Evolutionary conservation across 2,113 vertebrate genomes (phyloP).

Genomic region (Poecile atricapillus): DNA sequence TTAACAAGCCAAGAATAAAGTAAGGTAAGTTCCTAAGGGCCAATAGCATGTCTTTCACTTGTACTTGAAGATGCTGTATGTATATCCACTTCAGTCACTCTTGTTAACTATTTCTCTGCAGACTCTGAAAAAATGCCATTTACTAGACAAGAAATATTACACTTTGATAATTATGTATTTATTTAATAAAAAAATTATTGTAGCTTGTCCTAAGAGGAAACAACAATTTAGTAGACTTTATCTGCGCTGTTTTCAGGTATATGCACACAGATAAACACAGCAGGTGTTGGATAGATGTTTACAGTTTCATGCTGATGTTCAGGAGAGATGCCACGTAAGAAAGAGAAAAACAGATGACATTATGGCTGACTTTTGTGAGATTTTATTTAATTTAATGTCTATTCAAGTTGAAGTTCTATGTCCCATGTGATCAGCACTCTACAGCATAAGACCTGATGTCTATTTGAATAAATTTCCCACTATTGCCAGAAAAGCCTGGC

Average conservation of each 20-base stretch:
- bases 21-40: not conserved
- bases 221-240: not conserved
- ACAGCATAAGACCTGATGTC: not conserved
- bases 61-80: not conserved
- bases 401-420: not conserved
- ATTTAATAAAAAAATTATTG: too few species aligned
- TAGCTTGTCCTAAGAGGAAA: not conserved
- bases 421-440: not conserved
- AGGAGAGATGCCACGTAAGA: not conserved
- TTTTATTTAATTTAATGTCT: not conserved
- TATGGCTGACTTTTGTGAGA: not conserved
- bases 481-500: not conserved
- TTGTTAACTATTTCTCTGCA: not conserved
- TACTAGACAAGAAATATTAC: not conserved
- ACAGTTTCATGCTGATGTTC: not conserved
- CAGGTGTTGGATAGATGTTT: not conserved
- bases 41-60: not conserved
- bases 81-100: not conserved
- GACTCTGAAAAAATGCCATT: not conserved
- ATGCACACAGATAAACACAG: not conserved
- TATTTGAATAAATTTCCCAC: not conserved
- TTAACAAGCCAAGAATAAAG: not conserved
- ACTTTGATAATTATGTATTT: too few species aligned
- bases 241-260: not conserved
- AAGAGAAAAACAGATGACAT: accelerated